phyloP scores from a whole-genome alignment of 1,140 invertebrate species.

The Penaeus vannamei region DNA sequence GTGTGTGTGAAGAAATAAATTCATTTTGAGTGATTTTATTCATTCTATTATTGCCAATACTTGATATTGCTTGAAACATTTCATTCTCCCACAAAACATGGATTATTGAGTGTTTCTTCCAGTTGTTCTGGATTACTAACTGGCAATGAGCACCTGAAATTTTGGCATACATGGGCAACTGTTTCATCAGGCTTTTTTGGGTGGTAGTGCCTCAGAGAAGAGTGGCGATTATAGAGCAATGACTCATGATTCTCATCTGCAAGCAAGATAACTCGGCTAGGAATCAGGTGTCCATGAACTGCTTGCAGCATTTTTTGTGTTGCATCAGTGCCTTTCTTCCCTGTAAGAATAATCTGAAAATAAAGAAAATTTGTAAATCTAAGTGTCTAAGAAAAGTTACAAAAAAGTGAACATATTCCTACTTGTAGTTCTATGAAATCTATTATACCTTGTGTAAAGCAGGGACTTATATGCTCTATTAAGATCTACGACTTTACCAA shows the following conservation, averaged over 20 bases:
- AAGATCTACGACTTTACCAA: no score
- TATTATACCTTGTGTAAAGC: no score
- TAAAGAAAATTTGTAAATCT: neutral
- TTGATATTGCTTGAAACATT: no score
- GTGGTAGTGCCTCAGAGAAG: conserved; percentile 70
- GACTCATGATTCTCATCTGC: conserved; percentile 75
- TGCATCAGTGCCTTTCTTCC: conserved; percentile 76
- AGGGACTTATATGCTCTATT: no score
- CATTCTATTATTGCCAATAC: no score
- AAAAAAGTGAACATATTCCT: conserved; percentile 59
- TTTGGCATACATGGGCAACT: conserved; percentile 86
- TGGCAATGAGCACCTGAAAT: conserved; percentile 84
- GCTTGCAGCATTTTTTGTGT: conserved; percentile 80
- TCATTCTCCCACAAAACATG: no score
- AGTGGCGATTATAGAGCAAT: conserved; percentile 63
- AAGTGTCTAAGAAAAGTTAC: conserved; percentile 66
- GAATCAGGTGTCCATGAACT: conserved; percentile 79
- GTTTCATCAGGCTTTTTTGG: conserved; percentile 74
- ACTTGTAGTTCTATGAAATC: neutral
- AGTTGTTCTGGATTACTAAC: conserved; percentile 81
- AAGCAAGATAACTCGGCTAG: conserved; percentile 80
- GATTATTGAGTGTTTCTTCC: conserved; percentile 75
- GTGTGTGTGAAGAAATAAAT: no score
- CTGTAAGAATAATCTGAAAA: conserved; percentile 75
- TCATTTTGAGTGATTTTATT: no score